Conservation (phyloP, 2,888 invertebrate genomes). For the Dexiosoma caninum region DNA sequence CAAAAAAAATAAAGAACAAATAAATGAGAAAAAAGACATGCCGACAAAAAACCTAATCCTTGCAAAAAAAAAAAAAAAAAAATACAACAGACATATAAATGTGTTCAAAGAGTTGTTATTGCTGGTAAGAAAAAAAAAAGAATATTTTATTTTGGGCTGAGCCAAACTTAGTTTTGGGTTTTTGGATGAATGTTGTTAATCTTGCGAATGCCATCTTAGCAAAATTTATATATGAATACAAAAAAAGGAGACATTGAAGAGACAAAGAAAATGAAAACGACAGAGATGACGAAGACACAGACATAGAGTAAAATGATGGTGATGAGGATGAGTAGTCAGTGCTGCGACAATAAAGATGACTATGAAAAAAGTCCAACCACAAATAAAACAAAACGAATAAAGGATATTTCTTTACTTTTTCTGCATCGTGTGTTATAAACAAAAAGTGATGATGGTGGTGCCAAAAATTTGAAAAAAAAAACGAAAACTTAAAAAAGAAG, state of each 20-base stretch:
- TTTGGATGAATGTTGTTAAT: slow-evolving; percentile 61
- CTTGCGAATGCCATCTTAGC: slow-evolving; percentile 58
- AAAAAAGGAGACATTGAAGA: slow-evolving; percentile 8
- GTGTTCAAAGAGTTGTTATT: slow-evolving; percentile 39
- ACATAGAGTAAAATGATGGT: slow-evolving; percentile 27
- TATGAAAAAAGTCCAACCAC: slow-evolving; percentile 43
- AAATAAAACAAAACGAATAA: slow-evolving; percentile 15
- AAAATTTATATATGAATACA: slow-evolving; percentile 24
- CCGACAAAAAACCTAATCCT: slow-evolving; percentile 54
- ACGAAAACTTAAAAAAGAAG: slow-evolving; percentile 42
- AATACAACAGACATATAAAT: slow-evolving; percentile 34
- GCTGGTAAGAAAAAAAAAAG: slow-evolving; percentile 12
- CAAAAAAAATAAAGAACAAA: slow-evolving; percentile 55
- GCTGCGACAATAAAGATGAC: slow-evolving; percentile 54
- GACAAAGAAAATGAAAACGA: slow-evolving; percentile 53
- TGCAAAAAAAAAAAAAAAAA: slow-evolving; percentile 2
- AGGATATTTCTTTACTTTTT: slow-evolving; percentile 49
- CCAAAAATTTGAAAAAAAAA: slow-evolving; percentile 35
- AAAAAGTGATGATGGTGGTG: slow-evolving; percentile 49
- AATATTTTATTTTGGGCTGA: slow-evolving; percentile 49
- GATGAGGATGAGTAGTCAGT: slow-evolving; percentile 40
- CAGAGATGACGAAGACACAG: slow-evolving; percentile 45
- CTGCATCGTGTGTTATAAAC: slow-evolving; percentile 23
- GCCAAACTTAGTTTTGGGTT: slow-evolving; percentile 48
- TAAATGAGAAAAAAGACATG: slow-evolving; percentile 40